Evolutionary conservation across 1,140 invertebrate genomes (phyloP).

Genomic region (Neodiprion fabricii): DNA sequence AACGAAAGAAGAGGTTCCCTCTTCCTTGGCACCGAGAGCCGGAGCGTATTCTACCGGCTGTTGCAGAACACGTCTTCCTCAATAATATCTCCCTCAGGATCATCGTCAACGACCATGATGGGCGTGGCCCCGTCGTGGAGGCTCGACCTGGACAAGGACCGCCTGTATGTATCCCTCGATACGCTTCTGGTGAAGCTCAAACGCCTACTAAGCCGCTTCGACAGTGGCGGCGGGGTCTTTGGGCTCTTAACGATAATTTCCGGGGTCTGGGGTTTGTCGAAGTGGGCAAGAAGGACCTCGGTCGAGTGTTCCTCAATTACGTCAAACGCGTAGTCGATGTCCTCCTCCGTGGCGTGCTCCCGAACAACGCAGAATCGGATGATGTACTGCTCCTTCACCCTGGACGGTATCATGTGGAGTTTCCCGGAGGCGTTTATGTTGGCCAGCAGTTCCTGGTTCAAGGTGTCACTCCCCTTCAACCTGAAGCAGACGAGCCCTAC

Average conservation of each 20-base stretch:
- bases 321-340: slow-evolving; percentile 80
- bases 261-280: slow-evolving; percentile 42
- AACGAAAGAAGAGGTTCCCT: slow-evolving; percentile 43
- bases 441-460: slow-evolving; percentile 83
- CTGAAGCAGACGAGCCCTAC: slow-evolving; percentile 77
- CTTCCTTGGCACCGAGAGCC: slow-evolving; percentile 49
- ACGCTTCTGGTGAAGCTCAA: slow-evolving; percentile 74
- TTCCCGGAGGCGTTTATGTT: slow-evolving; percentile 88
- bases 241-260: slow-evolving; percentile 53
- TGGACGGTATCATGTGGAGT: slow-evolving; percentile 89
- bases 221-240: slow-evolving; percentile 63
- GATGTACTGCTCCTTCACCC: slow-evolving; percentile 77
- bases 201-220: slow-evolving; percentile 65
- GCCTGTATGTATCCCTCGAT: slow-evolving; percentile 68
- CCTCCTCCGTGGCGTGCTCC: slow-evolving; percentile 77
- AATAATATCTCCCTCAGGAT: slow-evolving; percentile 46
- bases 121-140: slow-evolving; percentile 73
- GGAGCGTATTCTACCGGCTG: slow-evolving; percentile 52
- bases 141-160: slow-evolving; percentile 66
- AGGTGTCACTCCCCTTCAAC: slow-evolving; percentile 71
- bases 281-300: slow-evolving; percentile 66
- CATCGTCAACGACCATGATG: slow-evolving; percentile 68
- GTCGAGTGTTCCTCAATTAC: slow-evolving; percentile 74
- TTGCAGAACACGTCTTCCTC: slow-evolving; percentile 57
- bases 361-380: slow-evolving; percentile 87